A percentile compares a stretch with the other conserved stretches of the same genome.
phyloP scores from a whole-genome alignment of 2,888 invertebrate genomes.

The Seladonia tumulorum region DNA sequence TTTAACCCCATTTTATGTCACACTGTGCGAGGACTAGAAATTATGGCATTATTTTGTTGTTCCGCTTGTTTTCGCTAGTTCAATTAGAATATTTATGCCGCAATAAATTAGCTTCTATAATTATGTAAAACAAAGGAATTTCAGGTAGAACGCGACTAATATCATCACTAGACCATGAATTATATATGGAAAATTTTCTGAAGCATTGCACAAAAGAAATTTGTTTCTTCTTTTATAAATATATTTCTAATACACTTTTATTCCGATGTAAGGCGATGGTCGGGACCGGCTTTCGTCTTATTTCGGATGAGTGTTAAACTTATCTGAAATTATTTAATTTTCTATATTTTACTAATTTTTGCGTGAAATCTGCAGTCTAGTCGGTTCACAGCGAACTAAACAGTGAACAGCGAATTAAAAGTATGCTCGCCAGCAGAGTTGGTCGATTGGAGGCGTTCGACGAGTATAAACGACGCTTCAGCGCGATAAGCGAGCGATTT shows the following conservation, averaged over 20 bases:
- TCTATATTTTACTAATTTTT: not conserved
- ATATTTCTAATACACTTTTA: too few species aligned
- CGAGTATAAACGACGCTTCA: not conserved
- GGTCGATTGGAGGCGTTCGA: not conserved
- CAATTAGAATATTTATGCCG: slow-evolving; percentile 6
- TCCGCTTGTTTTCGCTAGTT: not conserved
- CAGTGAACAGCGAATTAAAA: not conserved
- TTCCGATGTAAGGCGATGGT: too few species aligned
- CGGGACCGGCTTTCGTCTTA: too few species aligned
- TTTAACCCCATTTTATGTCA: slow-evolving; percentile 12
- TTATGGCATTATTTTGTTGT: slow-evolving; percentile 16
- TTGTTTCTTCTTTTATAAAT: too few species aligned
- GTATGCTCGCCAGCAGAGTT: not conserved
- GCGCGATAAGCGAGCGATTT: not conserved
- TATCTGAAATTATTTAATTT: too few species aligned
- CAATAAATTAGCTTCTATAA: not conserved
- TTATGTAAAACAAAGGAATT: not conserved
- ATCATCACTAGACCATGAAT: too few species aligned
- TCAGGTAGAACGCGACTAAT: too few species aligned
- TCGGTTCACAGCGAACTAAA: too few species aligned
- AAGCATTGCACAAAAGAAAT: too few species aligned
- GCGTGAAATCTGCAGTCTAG: too few species aligned
- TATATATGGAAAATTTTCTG: too few species aligned
- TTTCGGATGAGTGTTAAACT: too few species aligned
- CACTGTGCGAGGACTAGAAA: not conserved